A percentile compares a stretch with the other conserved stretches of the same genome.
These are phyloP conservation scores for Dendronephthya gigantea DNA, from an alignment of 64 coral and sea anemone genomes.

Conservation along the genomic window DNA sequence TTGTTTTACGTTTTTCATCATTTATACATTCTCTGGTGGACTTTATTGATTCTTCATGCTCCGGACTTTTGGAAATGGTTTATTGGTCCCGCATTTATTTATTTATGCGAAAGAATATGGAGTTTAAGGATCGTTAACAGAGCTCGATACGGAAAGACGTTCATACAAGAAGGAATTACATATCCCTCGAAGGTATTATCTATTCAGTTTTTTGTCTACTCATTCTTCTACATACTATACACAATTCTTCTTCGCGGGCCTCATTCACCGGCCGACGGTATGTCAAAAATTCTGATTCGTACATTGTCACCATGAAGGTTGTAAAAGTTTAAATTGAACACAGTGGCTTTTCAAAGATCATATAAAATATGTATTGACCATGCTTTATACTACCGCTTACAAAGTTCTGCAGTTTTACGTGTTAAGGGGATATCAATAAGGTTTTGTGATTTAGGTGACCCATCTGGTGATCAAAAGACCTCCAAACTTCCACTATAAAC, in stretches of 20 bases:
- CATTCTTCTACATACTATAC: background rate
- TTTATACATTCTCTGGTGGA: slow-evolving; percentile 6
- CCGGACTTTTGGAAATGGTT: slow-evolving; percentile 14
- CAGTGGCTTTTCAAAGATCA: too few species aligned
- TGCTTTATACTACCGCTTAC: too few species aligned
- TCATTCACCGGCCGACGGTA: background rate
- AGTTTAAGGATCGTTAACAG: background rate
- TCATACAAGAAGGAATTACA: slow-evolving; percentile 11
- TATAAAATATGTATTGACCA: too few species aligned
- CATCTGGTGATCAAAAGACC: background rate
- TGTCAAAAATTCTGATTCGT: too few species aligned
- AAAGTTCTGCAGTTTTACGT: too few species aligned
- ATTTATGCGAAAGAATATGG: background rate
- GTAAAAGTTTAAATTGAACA: too few species aligned
- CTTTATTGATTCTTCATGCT: background rate
- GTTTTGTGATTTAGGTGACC: background rate
- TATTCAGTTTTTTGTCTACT: too few species aligned
- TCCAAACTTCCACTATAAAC: slow-evolving; percentile 11
- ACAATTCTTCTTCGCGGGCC: background rate
- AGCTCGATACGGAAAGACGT: background rate
- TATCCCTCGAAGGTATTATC: background rate
- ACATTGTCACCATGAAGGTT: too few species aligned
- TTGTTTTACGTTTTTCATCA: background rate
- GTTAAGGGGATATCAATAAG: background rate
- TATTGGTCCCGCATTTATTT: background rate